Conservation (phyloP, 1,140 invertebrate genomes). For the Drosophila teissieri region DNA sequence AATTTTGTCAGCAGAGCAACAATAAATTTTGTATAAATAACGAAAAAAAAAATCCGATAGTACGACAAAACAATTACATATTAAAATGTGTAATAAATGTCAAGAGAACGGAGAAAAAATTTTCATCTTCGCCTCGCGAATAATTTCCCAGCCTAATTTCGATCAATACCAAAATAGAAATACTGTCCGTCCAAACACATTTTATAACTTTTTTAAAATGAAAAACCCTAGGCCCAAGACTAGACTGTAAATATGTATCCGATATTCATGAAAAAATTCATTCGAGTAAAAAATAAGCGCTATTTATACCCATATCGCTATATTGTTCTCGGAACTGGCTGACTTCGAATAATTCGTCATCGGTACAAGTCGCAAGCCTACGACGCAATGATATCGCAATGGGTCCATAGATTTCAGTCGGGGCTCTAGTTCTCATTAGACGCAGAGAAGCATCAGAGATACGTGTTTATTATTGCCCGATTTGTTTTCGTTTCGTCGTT, state of each 20-base stretch:
- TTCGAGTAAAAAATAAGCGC: no score
- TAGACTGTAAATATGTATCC: no score
- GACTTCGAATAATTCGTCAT: conserved; percentile 38
- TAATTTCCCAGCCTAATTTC: conserved; percentile 12
- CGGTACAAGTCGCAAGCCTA: conserved; percentile 7
- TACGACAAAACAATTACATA: conserved; percentile 57
- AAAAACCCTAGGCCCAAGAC: no score
- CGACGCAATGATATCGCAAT: conserved; percentile 48
- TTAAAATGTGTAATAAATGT: conserved; percentile 56
- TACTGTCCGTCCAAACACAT: no score
- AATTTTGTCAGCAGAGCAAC: conserved; percentile 41
- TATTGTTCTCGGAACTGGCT: conserved; percentile 44
- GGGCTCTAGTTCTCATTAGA: conserved; percentile 63
- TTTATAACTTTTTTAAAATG: no score
- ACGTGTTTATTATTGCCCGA: conserved; percentile 47
- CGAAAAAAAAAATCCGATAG: conserved; percentile 32
- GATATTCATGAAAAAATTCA: no score
- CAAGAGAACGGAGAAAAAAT: conserved; percentile 4
- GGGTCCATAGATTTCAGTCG: conserved; percentile 1
- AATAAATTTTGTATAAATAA: conserved; percentile 70
- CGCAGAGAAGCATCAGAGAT: conserved; percentile 15
- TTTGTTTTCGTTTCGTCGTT: conserved; percentile 64
- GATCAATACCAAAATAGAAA: no score
- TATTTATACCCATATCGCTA: conserved; percentile 34
- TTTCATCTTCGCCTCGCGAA: conserved; percentile 1